Percentiles rank a stretch among this genome's conserved stretches.
These are phyloP conservation scores for Pristionchus maxplancki DNA, from an alignment of 2,888 invertebrate genomes.

Conservation along the genomic window DNA sequence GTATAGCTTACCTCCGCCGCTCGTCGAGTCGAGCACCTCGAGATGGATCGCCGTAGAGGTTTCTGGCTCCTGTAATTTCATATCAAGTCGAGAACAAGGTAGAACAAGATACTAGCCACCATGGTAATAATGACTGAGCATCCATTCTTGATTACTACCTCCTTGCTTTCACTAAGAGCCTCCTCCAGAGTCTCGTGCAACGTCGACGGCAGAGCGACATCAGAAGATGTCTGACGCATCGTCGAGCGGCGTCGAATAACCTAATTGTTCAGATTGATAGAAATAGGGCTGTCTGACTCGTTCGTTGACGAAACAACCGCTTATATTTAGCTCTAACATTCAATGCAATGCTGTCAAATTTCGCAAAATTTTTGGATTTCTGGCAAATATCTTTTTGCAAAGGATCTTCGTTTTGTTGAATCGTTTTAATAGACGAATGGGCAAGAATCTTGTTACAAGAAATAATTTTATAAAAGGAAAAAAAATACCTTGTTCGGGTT, in stretches of 20 bases:
- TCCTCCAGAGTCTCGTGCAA: neutral
- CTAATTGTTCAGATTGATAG: neutral
- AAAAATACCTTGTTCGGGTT: neutral
- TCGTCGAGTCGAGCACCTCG: constrained; percentile 17
- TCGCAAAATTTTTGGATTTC: too few species aligned
- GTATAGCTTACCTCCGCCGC: neutral
- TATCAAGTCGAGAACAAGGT: too few species aligned
- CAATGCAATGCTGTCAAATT: too few species aligned
- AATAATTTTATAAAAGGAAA: neutral
- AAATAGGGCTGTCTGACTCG: too few species aligned
- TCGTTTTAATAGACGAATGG: too few species aligned
- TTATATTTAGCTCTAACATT: too few species aligned
- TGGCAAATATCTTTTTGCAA: too few species aligned
- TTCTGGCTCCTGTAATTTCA: neutral
- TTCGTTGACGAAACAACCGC: too few species aligned
- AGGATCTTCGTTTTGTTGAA: too few species aligned
- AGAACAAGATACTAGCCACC: too few species aligned
- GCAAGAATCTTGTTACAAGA: neutral
- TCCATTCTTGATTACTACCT: neutral
- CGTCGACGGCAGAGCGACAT: neutral
- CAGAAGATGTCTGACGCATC: neutral
- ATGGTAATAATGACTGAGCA: too few species aligned
- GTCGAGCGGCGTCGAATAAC: constrained; percentile 19
- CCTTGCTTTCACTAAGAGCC: neutral
- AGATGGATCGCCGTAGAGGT: neutral